Conservation (phyloP, 2,888 invertebrate species). For the Scaptomyza reducta region DNA sequence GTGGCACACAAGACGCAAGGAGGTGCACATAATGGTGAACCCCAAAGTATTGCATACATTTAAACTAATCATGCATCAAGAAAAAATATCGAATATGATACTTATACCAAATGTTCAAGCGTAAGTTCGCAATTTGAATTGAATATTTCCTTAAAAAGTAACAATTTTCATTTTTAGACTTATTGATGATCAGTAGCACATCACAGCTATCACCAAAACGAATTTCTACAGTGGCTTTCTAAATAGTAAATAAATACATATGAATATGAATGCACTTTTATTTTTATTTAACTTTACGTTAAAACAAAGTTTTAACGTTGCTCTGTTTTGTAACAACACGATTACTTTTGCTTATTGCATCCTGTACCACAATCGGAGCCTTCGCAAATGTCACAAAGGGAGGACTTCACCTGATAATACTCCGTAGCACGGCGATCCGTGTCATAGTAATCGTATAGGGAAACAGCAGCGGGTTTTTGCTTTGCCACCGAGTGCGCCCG, state of each 20-base stretch:
- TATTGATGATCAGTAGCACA: not conserved
- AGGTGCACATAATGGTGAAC: not conserved
- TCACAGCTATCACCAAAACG: not conserved
- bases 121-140: not conserved
- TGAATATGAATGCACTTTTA: slow-evolving; percentile 8
- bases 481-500: slow-evolving; percentile 93
- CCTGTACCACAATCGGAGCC: slow-evolving; percentile 85
- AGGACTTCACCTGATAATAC: slow-evolving; percentile 85
- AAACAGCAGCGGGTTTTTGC: slow-evolving; percentile 93
- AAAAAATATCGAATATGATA: not conserved
- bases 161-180: not conserved
- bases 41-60: not conserved
- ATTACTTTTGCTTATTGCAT: slow-evolving; percentile 62
- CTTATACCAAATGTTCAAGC: not conserved
- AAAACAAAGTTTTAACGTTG: not conserved
- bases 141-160: not conserved
- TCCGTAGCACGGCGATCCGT: slow-evolving; percentile 85
- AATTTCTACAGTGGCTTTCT: too few relatives aligned
- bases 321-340: not conserved
- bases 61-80: not conserved
- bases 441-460: slow-evolving; percentile 96
- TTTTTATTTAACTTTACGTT: slow-evolving; percentile 18
- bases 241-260: not conserved
- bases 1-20: not conserved
- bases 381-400: slow-evolving; percentile 93